Evolutionary conservation across 2,113 vertebrate genomes (phyloP).

Genomic region (Nycticorax nycticorax): DNA sequence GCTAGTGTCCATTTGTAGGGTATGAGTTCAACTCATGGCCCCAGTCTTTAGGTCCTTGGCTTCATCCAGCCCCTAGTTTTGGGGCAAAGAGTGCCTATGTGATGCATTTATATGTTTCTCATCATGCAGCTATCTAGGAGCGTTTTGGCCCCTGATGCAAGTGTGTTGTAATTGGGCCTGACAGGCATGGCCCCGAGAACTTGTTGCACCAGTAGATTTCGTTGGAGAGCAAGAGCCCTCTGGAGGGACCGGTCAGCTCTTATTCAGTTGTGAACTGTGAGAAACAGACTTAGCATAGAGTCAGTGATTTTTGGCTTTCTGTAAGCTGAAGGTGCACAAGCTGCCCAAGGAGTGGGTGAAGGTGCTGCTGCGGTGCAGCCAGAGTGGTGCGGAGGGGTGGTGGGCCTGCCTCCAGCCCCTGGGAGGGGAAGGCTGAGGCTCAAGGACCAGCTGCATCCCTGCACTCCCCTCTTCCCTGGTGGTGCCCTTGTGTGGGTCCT

Average conservation of each 20-base stretch:
- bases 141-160: neutral
- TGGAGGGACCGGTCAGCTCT: neutral
- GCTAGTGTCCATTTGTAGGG: neutral
- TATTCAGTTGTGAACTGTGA: neutral
- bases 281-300: neutral
- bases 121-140: neutral
- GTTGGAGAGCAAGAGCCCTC: neutral
- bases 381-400: rapidly evolving
- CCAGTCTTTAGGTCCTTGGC: neutral
- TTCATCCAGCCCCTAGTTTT: neutral
- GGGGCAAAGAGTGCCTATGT: neutral
- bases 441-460: neutral
- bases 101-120: neutral
- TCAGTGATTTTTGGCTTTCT: neutral
- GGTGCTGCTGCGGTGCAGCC: neutral
- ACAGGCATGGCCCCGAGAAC: neutral
- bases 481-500: neutral
- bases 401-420: neutral
- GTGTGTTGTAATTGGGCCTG: neutral
- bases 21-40: neutral
- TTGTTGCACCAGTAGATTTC: neutral
- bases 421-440: neutral
- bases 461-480: neutral
- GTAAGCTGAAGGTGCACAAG: neutral
- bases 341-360: neutral